These are phyloP conservation scores for Colinus virginianus DNA, from an alignment of 2,113 vertebrate genomes.

Conservation along the genomic window DNA sequence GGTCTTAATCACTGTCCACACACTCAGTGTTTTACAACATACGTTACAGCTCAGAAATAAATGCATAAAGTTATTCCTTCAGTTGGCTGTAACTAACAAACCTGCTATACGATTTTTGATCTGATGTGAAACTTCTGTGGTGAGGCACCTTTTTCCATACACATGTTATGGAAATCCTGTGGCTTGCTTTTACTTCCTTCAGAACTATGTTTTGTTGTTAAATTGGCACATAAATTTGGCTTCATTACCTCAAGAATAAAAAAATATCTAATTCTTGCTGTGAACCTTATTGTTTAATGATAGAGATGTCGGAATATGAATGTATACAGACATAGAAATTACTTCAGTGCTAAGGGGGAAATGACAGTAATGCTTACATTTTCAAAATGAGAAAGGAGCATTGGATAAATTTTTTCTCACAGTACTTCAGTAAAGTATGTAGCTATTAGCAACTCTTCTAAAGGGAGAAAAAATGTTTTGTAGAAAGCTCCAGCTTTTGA, in stretches of 20 bases:
- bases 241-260: slow-evolving; percentile 4
- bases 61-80: neutral
- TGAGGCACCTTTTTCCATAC: neutral
- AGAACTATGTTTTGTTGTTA: neutral
- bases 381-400: neutral
- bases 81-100: neutral
- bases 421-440: neutral
- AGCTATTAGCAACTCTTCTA: neutral
- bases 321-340: neutral
- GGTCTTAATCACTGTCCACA: neutral
- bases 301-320: neutral
- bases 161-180: neutral
- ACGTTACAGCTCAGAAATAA: neutral
- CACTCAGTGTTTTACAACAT: neutral
- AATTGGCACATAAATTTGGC: neutral
- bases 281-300: neutral
- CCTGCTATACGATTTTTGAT: neutral
- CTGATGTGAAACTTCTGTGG: neutral
- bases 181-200: neutral
- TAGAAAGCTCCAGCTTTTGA: neutral
- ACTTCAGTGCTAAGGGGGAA: neutral
- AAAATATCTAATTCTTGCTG: neutral
- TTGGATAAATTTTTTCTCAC: neutral
- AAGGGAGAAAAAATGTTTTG: neutral
- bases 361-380: neutral